Conservation (phyloP, 2,797 vertebrate genomes). For the Neostethus bicornis region DNA sequence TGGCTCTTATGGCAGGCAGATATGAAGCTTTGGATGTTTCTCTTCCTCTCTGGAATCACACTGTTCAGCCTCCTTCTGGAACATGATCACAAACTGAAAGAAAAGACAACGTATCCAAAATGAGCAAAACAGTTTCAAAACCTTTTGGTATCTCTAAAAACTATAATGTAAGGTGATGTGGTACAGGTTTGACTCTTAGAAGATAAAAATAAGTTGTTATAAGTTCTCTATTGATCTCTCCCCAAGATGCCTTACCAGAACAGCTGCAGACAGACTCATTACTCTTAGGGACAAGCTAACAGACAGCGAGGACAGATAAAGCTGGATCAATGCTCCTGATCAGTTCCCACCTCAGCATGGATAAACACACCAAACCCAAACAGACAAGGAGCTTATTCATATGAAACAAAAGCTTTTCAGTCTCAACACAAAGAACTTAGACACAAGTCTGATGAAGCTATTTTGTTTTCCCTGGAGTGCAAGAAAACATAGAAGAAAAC, state of each 20-base stretch:
- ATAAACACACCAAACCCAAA: slow-evolving; percentile 48
- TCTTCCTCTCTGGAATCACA: slow-evolving; percentile 3
- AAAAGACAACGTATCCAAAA: neutral
- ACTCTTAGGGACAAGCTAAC: slow-evolving; percentile 69
- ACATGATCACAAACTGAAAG: slow-evolving; percentile 25
- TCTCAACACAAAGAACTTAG: slow-evolving; percentile 11
- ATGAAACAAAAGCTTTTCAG: slow-evolving; percentile 40
- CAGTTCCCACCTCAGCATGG: slow-evolving; percentile 53
- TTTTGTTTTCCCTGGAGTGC: neutral
- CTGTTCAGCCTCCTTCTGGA: slow-evolving; percentile 7
- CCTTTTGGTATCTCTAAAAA: neutral
- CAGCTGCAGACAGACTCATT: slow-evolving; percentile 69
- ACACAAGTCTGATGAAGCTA: slow-evolving; percentile 8
- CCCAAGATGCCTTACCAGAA: slow-evolving; percentile 60
- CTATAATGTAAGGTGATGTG: neutral
- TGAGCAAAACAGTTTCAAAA: neutral
- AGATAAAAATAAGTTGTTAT: slow-evolving; percentile 58
- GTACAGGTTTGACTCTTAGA: slow-evolving; percentile 25
- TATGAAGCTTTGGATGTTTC: neutral
- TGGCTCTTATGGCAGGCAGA: slow-evolving; percentile 35
- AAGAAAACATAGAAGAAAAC: slow-evolving; percentile 1
- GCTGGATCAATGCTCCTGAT: slow-evolving; percentile 70
- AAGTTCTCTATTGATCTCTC: slow-evolving; percentile 61
- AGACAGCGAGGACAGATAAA: slow-evolving; percentile 70
- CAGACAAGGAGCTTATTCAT: slow-evolving; percentile 50